Conservation (phyloP, 2,888 invertebrate genomes). For the Cryptocephalus moraei region DNA sequence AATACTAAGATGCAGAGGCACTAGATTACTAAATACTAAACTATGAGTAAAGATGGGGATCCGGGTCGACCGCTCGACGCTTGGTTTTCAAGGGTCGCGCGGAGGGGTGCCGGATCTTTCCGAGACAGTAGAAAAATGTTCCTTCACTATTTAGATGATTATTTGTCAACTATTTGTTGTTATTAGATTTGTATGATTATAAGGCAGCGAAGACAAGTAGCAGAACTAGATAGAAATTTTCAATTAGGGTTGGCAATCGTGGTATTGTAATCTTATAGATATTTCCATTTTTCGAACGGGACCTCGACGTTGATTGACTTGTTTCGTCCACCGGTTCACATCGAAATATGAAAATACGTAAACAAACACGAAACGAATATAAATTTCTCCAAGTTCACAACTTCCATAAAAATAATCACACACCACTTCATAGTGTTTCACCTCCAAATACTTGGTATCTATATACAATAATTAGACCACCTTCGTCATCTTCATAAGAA, state of each 20-base stretch:
- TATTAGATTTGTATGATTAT: slow-evolving; percentile 23
- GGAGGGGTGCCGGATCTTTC: slow-evolving; percentile 2
- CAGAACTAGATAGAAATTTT: slow-evolving; percentile 10
- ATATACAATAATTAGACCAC: too few species aligned
- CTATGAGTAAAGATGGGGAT: background rate
- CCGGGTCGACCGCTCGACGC: background rate
- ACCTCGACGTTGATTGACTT: too few species aligned
- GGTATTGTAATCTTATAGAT: background rate
- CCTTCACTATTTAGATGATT: slow-evolving; percentile 3
- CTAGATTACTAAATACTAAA: slow-evolving; percentile 30
- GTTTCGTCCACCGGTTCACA: too few species aligned
- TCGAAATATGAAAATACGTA: too few species aligned
- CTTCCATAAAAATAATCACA: too few species aligned
- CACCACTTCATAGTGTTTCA: too few species aligned
- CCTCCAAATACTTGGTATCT: too few species aligned
- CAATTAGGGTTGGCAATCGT: slow-evolving; percentile 6
- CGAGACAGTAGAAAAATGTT: slow-evolving; percentile 2
- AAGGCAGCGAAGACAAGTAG: slow-evolving; percentile 36
- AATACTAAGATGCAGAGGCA: slow-evolving; percentile 37
- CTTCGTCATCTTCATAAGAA: too few species aligned
- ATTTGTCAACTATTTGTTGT: slow-evolving; percentile 29
- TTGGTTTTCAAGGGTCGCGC: background rate
- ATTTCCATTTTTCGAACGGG: too few species aligned
- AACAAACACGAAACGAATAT: too few species aligned
- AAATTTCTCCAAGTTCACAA: too few species aligned